Base-by-base conservation (phyloP, 2,797 vertebrate species). In the Chelidonichthys spinosus region DNA sequence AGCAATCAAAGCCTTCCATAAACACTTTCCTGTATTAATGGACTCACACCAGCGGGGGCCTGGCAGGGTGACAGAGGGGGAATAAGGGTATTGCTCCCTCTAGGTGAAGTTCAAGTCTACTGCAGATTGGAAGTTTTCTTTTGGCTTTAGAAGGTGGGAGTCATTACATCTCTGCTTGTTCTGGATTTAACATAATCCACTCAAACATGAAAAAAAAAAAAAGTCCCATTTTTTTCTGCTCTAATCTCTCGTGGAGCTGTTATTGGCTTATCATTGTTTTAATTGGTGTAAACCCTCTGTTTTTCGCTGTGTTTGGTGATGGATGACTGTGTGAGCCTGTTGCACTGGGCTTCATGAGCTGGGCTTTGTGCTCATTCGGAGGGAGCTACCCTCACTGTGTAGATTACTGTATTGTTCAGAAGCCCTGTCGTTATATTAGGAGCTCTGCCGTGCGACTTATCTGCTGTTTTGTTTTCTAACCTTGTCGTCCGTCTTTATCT, bases 131-230 rank as follows among this genome's bases (percentile, higher is more conserved):
- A 52, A 71, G 58, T 85, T 84, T 77, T 83, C 33, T 58, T 87
- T 87, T 25, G 25, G 25, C 25, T 25, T 63, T 18, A n/a, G 47
- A 36, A 42, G 18, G 39, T 79, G 70, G 71, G 59, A 81, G 75
- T 79, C 82, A 89, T 91, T 78, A 73, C 71, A 73, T 60, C 67
- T 82, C 52, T 86, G 83, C 88, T 88, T 91, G 87, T 83, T 76
- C 63, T 66, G 88, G 85, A 62, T 89, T 92, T 81, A 85, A 69
- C 67, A 4, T 86, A 89, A 89, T 88, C 80, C 86, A 77, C 78
- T 87, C 73, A 66, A 81, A 87, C 17, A 15, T 72, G 72, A 42
- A 78, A 82, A n/a, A n/a, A n/a, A n/a, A n/a, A n/a, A n/a, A n/a
- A 77, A 82, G 59, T 86, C 87, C 80, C 87, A 78, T 72, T 81